Base-by-base conservation (phyloP, 2,113 vertebrate species). In the Gopherus flavomarginatus region DNA sequence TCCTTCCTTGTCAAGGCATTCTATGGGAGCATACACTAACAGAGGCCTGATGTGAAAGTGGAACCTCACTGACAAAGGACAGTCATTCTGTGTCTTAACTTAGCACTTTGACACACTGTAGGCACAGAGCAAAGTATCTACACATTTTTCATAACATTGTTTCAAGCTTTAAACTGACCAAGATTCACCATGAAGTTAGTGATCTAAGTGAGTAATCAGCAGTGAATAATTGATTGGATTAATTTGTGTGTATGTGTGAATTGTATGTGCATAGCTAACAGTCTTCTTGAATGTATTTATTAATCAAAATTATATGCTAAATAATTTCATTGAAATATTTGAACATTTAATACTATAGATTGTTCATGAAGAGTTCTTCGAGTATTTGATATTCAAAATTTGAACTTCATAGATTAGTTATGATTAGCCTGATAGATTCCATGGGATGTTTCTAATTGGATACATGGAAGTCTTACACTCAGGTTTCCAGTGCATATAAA, bases 1-100 rank as follows among this genome's bases (percentile, higher is more conserved):
- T 69, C 38, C 82, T 65, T 77, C 0, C 0, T 9, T 38, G 8
- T 11, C 83, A 31, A 22, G 27, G 11, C 19, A 1, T 52, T 0
- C 1, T 85, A 50, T 83, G 42, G 44, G 5, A 81, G 2, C 1
- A 26, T 11, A 79, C 4, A 22, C 2, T 47, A 11, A 35, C 77
- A 92, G 17, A 86, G 5, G 26, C 38, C 5, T 35, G 62, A 80
- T 83, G n/a, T 17, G 29, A 35, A 4, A 72, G 31, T 38, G 54
- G 16, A 9, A 50, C 31, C 24, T 81, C 75, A 24, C 44, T 35
- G 31, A 49, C 42, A 56, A 83, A 83, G 22, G n/a, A 57, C 35
- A 83, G 47, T 42, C 24, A 35, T 31, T 83, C 52, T n/a, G 65
- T 77, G 38, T 83, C 72, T 62, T 12, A 85, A 38, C 17, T 57